phyloP scores from a whole-genome alignment of 2,113 vertebrate species.

The Chamaea fasciata region DNA sequence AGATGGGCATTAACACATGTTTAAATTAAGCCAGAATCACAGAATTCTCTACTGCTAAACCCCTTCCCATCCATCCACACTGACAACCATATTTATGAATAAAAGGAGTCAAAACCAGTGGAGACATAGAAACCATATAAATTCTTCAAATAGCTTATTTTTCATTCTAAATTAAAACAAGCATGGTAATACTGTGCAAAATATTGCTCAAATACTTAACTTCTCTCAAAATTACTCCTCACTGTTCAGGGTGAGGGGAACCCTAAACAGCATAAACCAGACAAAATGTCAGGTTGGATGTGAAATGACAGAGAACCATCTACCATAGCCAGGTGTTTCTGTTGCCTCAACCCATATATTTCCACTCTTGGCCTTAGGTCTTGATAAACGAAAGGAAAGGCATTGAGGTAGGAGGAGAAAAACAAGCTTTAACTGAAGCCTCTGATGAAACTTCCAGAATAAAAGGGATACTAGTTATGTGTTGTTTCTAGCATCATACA shows the following conservation, averaged over 20 bases:
- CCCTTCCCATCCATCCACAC: neutral
- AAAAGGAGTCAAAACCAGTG: neutral
- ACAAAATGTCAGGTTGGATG: neutral
- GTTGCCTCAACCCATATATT: neutral
- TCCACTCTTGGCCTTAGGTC: neutral
- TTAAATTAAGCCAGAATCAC: neutral
- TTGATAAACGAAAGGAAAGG: neutral
- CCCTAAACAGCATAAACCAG: neutral
- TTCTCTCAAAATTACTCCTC: neutral
- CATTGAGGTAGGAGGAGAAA: neutral
- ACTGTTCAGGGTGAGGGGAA: rapidly evolving
- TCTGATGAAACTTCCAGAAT: neutral
- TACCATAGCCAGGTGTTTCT: neutral
- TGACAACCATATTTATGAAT: neutral
- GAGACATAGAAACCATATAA: neutral
- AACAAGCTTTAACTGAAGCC: neutral
- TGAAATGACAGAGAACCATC: neutral
- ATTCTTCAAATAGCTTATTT: neutral
- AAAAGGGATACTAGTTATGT: rapidly evolving
- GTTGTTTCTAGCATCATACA: neutral
- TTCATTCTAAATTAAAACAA: neutral
- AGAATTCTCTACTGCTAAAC: neutral
- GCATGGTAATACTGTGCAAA: neutral
- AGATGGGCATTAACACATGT: neutral
- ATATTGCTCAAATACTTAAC: neutral